These are phyloP conservation scores for Ethmia dodecea DNA, from an alignment of 2,888 invertebrate genomes.

Conservation along the genomic window DNA sequence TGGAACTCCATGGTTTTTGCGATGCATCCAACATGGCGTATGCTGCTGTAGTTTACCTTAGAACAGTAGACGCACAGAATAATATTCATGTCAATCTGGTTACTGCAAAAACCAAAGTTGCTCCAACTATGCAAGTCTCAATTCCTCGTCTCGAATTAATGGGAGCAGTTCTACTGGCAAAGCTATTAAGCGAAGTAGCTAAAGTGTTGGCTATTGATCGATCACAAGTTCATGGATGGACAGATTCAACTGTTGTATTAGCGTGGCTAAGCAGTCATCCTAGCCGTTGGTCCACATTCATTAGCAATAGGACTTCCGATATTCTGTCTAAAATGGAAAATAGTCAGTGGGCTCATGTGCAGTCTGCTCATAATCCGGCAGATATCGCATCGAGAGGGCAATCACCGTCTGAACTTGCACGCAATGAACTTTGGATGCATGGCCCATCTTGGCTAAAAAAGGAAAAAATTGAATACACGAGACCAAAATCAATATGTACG, in stretches of 20 bases:
- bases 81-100: background rate
- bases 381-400: slow-evolving; percentile 8
- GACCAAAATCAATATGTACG: background rate
- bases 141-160: slow-evolving; percentile 1
- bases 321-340: slow-evolving; percentile 3
- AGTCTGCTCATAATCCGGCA: background rate
- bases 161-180: slow-evolving; percentile 10
- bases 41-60: slow-evolving; percentile 12
- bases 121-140: slow-evolving; percentile 1
- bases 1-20: slow-evolving; percentile 13
- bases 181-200: slow-evolving; percentile 12
- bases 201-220: background rate
- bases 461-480: background rate
- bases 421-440: slow-evolving; percentile 15
- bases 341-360: slow-evolving; percentile 7
- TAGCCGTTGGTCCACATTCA: slow-evolving; percentile 4
- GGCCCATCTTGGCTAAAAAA: slow-evolving; percentile 9
- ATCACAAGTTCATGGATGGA: slow-evolving; percentile 12
- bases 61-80: background rate
- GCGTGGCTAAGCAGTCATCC: slow-evolving; percentile 4
- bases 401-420: slow-evolving; percentile 1
- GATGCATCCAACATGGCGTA: slow-evolving; percentile 12
- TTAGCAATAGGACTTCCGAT: slow-evolving; percentile 5
- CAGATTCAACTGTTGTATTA: slow-evolving; percentile 18
- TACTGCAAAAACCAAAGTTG: slow-evolving; percentile 2